phyloP scores from a whole-genome alignment of 2,797 vertebrate genomes.

The Cryptoblepharus egeriae region DNA sequence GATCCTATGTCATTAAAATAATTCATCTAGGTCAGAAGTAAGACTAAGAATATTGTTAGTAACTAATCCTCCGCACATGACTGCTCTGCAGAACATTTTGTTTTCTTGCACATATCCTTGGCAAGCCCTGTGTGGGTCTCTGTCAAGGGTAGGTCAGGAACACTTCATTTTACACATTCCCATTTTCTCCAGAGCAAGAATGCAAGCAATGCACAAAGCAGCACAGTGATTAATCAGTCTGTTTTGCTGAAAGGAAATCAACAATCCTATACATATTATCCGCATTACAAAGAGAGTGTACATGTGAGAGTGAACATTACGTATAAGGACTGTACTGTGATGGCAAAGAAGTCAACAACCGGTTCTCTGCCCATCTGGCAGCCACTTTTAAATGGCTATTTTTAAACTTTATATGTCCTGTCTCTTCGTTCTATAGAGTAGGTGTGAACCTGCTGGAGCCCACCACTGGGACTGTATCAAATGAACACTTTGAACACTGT shows the following conservation, averaged over 20 bases:
- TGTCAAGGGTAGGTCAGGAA: not conserved
- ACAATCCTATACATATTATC: not conserved
- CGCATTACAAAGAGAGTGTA: not conserved
- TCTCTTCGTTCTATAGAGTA: no score
- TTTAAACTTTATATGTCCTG: no score
- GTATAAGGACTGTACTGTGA: no score
- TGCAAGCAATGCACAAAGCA: not conserved
- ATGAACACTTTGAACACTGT: not conserved
- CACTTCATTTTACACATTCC: not conserved
- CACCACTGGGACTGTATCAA: not conserved
- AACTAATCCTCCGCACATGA: not conserved
- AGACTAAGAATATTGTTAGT: not conserved
- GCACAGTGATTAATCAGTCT: not conserved
- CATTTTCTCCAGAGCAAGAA: not conserved
- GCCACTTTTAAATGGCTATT: no score
- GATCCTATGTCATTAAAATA: not conserved
- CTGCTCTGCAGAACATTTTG: not conserved
- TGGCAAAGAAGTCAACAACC: no score
- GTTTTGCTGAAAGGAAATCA: slow-evolving; percentile 5
- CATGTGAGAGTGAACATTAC: no score
- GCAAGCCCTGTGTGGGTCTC: not conserved
- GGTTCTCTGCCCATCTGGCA: no score
- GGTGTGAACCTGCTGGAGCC: no score
- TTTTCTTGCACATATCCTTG: not conserved
- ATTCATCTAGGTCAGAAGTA: not conserved